Evolutionary conservation across 2,113 vertebrate species (phyloP), one percentile per base, ranked within the genome.

Genomic region (Trichomycterus rosablanca): DNA sequence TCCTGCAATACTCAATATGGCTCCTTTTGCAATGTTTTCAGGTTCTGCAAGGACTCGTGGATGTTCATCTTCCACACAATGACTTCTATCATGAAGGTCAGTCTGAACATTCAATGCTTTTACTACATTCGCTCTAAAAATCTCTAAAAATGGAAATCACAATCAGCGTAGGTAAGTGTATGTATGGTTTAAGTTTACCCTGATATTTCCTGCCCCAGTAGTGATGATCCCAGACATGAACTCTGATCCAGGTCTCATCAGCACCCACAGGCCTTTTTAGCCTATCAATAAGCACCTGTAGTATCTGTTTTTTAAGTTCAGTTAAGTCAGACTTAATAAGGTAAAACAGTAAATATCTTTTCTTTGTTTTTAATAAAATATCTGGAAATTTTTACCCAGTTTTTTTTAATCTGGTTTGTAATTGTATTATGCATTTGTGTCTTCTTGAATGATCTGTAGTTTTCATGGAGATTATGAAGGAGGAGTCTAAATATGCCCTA

Each of bases 31-130:
- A n/a, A 18, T 20, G 11, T 26, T 55, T 32, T 51, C 72, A 98
- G 95, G 93, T 98, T 72, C 89, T 98, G 44, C 94, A 97, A 77
- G 95, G 94, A 18, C 78, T 98, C 0, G 90, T 98, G 0, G 95
- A 98, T 0, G 93, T 94, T 50, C 89, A 92, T 30, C 84, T 93
- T 70, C 92, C 94, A 50, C 93, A 98, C 76, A 98, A 98, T 57
- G 82, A 84, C 28, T 98, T 98, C 77, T 98, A 97, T 59, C 80
- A 89, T 22, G 91, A 93, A 80, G 0, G 95, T 97, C 66, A 83
- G 92, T 86, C 58, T 56, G 2, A 58, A 57, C 8, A 2, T 15
- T 42, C 7, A 4, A 7, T n/a, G n/a, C n/a, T n/a, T n/a, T n/a
- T n/a, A n/a, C n/a, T n/a, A n/a, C n/a, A n/a, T n/a, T n/a, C n/a